phyloP scores from a whole-genome alignment of 2,888 invertebrate species.

The Luperina nickerlii region DNA sequence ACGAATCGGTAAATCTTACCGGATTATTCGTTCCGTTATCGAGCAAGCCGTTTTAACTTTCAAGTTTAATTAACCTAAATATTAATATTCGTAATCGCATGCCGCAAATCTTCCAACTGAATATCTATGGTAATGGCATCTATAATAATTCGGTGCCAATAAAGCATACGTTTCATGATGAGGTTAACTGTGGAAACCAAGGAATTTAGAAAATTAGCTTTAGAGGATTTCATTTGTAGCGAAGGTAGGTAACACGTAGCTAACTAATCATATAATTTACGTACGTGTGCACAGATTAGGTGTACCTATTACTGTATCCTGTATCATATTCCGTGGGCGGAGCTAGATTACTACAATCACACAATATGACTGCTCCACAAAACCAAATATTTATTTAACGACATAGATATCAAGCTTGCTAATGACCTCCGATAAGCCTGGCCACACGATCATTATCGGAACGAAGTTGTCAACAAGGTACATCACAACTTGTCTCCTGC shows the following conservation, averaged over 20 bases:
- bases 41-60: slow-evolving; percentile 59
- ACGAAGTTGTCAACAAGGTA: slow-evolving; percentile 58
- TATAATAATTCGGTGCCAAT: slow-evolving; percentile 54
- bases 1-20: slow-evolving; percentile 53
- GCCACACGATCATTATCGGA: slow-evolving; percentile 56
- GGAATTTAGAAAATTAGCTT: slow-evolving; percentile 46
- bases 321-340: slow-evolving; percentile 61
- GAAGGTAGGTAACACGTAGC: slow-evolving; percentile 20
- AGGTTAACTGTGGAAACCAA: slow-evolving; percentile 30
- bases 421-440: slow-evolving; percentile 50
- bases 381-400: slow-evolving; percentile 59
- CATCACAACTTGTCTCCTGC: slow-evolving; percentile 57
- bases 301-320: slow-evolving; percentile 3
- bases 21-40: slow-evolving; percentile 60
- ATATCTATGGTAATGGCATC: slow-evolving; percentile 59
- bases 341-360: slow-evolving; percentile 45
- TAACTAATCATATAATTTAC: slow-evolving; percentile 19
- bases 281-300: slow-evolving; percentile 26
- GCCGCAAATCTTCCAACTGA: slow-evolving; percentile 52
- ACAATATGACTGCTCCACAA: slow-evolving; percentile 37
- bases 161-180: slow-evolving; percentile 47
- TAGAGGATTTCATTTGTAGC: slow-evolving; percentile 31
- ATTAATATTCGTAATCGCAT: slow-evolving; percentile 61
- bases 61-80: slow-evolving; percentile 66
- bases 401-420: slow-evolving; percentile 44